Evolutionary conservation across 2,113 vertebrate genomes (phyloP), one percentile per base, ranked within the genome.

Genomic region (Xiphophorus maculatus): DNA sequence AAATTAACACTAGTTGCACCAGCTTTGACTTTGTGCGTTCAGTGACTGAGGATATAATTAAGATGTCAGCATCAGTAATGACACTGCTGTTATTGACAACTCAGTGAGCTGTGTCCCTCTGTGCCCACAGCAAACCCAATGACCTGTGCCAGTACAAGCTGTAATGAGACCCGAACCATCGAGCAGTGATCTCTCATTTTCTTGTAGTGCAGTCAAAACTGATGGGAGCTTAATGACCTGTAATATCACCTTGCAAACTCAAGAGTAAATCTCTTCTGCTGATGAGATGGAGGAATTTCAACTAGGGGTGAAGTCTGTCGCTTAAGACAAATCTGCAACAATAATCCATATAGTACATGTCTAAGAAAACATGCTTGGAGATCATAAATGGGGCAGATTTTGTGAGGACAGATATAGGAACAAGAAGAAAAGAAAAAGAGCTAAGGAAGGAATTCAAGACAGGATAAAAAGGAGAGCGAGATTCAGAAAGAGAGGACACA

Each of bases 141-240:
- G 87, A 86, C 87, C 85, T 87, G 69, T 72, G 83, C 74, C 74
- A 74, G 63, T 62, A 63, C 69, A 77, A 66, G 48, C 69, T 80
- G 76, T 67, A 75, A 82, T 68, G 72, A 66, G 72, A 81, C 79
- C 77, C 75, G 80, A 71, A 66, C 75, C 81, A 76, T 69, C 42
- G 44, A 81, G 73, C 81, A 71, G 73, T 63, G 65, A 73, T 69
- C 79, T 75, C 76, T 82, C 66, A 66, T 75, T 77, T 83, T 76
- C 13, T 63, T 77, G 40, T 35, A 25, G 63, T 75, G 42, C 69
- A 63, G 77, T 87, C 40, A 62, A 72, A 72, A 71, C 82, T 44
- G 14, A 79, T 80, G 68, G 75, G 79, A 77, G 69, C 75, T 60
- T 54, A 86, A 88, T 74, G 51, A 80, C 65, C 82, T 74, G 25